phyloP scores from a whole-genome alignment of 2,113 vertebrate species.

The Lanius ludovicianus region DNA sequence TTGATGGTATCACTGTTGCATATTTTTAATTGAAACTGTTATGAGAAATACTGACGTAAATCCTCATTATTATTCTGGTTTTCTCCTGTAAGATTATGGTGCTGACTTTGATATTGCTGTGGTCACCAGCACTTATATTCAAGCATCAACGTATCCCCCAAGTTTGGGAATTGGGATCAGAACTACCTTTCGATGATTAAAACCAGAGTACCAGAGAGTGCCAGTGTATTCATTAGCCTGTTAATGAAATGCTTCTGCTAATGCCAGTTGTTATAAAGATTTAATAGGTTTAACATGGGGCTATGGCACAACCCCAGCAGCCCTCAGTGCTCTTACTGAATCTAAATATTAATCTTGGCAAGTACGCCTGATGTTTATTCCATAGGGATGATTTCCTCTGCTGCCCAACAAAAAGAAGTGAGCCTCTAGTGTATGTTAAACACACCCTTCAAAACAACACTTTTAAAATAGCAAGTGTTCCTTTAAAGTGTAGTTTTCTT shows the following conservation, averaged over 20 bases:
- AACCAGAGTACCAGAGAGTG: neutral
- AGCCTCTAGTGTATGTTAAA: neutral
- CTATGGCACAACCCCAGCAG: neutral
- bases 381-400: neutral
- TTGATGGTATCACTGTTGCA: conserved; percentile 62
- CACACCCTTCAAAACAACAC: neutral
- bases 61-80: conserved; percentile 46
- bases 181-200: conserved; percentile 39
- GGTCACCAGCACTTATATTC: conserved; percentile 26
- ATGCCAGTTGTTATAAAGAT: conserved; percentile 29
- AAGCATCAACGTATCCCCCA: neutral
- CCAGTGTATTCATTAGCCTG: conserved; percentile 31
- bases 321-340: neutral
- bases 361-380: neutral
- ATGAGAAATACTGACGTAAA: conserved; percentile 60
- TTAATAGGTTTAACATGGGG: conserved; percentile 17
- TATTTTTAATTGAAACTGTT: conserved; percentile 68
- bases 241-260: conserved; percentile 37
- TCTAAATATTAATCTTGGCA: neutral
- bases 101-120: conserved; percentile 44
- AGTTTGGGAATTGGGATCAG: conserved; percentile 20
- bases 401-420: neutral
- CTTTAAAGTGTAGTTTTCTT: neutral
- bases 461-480: neutral
- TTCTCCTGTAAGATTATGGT: conserved; percentile 24